Evolutionary conservation across 2,113 vertebrate species (phyloP).

Genomic region (Tenrec ecaudatus): DNA sequence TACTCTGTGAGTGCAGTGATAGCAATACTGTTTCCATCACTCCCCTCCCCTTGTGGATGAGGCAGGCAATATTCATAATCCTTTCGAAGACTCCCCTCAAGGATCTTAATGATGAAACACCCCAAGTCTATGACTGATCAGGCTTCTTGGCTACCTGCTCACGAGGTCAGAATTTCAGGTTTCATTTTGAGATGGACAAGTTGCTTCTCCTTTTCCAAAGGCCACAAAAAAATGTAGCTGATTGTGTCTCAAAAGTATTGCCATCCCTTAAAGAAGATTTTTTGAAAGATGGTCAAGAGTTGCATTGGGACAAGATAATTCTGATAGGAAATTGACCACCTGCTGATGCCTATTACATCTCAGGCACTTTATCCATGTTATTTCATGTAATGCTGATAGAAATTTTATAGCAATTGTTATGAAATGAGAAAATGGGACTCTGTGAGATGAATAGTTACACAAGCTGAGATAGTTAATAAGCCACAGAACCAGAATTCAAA

Average conservation of each 20-base stretch:
- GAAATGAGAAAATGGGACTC: background rate
- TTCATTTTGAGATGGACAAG: background rate
- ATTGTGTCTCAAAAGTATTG: background rate
- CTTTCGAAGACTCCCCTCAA: background rate
- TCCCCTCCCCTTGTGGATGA: too few relatives aligned
- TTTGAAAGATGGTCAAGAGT: background rate
- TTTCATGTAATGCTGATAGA: background rate
- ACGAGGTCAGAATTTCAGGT: background rate
- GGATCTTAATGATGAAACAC: background rate
- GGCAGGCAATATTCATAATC: too few relatives aligned
- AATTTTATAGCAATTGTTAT: background rate
- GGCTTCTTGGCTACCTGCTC: background rate
- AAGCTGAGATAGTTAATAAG: background rate
- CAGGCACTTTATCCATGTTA: background rate
- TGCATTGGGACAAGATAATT: background rate
- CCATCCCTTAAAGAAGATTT: background rate
- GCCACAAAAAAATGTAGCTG: background rate
- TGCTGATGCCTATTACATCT: background rate
- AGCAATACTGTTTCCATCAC: too few relatives aligned
- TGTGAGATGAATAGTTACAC: background rate
- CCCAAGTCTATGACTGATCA: background rate
- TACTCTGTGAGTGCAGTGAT: background rate
- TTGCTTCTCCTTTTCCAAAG: conserved; percentile 14
- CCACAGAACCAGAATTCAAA: background rate
- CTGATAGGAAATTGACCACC: background rate